Conservation (phyloP, 2,888 invertebrate genomes). For the Stratiomys singularior region DNA sequence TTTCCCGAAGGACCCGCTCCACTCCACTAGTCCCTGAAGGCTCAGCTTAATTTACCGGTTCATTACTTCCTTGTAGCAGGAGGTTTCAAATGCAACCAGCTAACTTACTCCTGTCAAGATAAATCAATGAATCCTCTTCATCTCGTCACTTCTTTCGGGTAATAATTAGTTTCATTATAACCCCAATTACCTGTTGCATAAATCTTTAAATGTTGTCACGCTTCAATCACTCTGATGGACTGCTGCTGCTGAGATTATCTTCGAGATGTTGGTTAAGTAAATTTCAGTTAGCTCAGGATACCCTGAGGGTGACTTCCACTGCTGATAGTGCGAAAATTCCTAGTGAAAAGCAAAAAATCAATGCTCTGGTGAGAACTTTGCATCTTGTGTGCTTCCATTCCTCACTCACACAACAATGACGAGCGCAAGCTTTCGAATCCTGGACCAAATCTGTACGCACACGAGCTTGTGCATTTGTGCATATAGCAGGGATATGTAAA, state of each 20-base stretch:
- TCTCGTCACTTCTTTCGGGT: background rate
- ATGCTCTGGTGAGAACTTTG: background rate
- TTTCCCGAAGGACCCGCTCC: too few relatives aligned
- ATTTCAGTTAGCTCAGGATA: slow-evolving; percentile 5
- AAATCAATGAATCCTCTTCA: background rate
- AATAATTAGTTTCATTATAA: background rate
- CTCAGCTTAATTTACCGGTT: too few relatives aligned
- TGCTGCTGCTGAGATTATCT: slow-evolving; percentile 21
- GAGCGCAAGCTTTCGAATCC: background rate
- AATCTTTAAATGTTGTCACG: background rate
- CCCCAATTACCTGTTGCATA: slow-evolving; percentile 41
- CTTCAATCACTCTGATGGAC: slow-evolving; percentile 21
- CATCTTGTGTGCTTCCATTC: background rate
- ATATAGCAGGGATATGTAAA: background rate
- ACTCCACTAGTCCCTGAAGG: too few relatives aligned
- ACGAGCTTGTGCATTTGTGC: background rate
- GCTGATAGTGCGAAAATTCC: background rate
- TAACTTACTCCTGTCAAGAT: background rate
- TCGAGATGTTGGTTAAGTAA: slow-evolving; percentile 15
- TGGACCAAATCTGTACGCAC: background rate
- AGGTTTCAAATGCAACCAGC: too few relatives aligned
- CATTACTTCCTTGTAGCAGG: too few relatives aligned
- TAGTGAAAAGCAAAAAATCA: slow-evolving; percentile 15
- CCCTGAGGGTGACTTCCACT: background rate
- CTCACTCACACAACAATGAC: background rate